Evolutionary conservation across 2,113 vertebrate genomes (phyloP).

Genomic region (Equus quagga): DNA sequence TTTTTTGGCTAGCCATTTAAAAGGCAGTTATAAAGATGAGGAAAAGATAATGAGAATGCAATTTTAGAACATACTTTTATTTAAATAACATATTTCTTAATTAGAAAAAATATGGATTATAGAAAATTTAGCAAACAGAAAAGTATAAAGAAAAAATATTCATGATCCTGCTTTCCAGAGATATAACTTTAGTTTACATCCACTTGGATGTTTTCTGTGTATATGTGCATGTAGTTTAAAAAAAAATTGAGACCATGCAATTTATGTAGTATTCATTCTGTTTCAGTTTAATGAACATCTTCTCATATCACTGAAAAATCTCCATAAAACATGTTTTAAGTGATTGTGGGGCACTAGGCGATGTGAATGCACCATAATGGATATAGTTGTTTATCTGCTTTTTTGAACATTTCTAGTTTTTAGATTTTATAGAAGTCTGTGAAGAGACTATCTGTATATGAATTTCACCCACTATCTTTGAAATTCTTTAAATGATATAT

Average conservation of each 20-base stretch:
- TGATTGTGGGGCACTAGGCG: not conserved
- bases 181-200: not conserved
- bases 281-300: not conserved
- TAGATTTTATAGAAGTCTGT: not conserved
- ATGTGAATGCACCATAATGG: not conserved
- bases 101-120: not conserved
- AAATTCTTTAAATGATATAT: not conserved
- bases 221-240: not conserved
- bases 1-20: not conserved
- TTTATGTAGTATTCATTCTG: not conserved
- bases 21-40: not conserved
- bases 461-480: not conserved
- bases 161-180: not conserved
- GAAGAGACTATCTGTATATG: not conserved
- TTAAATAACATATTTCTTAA: not conserved
- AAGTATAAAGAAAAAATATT: not conserved
- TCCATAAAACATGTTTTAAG: not conserved
- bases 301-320: not conserved
- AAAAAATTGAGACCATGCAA: not conserved
- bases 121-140: not conserved
- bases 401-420: not conserved
- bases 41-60: conserved; percentile 11
- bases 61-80: conserved; percentile 11
- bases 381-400: not conserved
- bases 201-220: not conserved